Evolutionary conservation across 2,888 invertebrate genomes (phyloP), one percentile per base, ranked within the genome.

Genomic region (Ichneumon xanthorius): DNA sequence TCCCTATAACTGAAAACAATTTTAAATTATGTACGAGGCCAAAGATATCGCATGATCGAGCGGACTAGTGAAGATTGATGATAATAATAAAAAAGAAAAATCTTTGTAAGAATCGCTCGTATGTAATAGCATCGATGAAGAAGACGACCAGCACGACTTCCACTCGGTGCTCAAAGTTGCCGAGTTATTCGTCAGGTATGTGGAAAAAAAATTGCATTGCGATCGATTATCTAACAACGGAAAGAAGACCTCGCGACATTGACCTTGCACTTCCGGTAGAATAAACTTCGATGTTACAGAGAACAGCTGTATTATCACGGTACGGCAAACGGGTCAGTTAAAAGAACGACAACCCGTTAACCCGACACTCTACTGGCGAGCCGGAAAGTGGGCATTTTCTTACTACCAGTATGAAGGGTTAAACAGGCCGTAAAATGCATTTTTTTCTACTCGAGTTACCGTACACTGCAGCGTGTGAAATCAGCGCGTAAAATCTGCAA

Each of bases 141-240:
- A 58, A 14, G 77, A 77, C 6, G 63, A 50, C 7, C 6, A 22
- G 67, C 67, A 16, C 22, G 55, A 55, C 40, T 67, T 19, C 16
- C 26, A 37, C 37, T 22, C 19, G 22, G 55, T 16, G 37, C n/a
- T 65, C 30, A n/a, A 63, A 30, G 33, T 63, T 63, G 37, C 37
- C 77, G 26, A 77, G 33, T 53, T 26, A 77, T 77, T 33, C 16
- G 14, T n/a, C 30, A 67, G 77, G 77, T 84, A 77, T 65, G 68
- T 83, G 73, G 82, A 86, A 88, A 87, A 85, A 88, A 87, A 85
- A 84, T 87, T 80, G 75, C 72, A 50, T 81, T 80, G 72, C 65
- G 72, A 65, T 73, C 50, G 63, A 61, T 84, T 58, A 80, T 33
- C 40, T 72, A 71, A 67, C 71, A 30, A 48, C 11, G 58, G 19